Evolutionary conservation across 2,888 invertebrate species (phyloP), one percentile per base, ranked within the genome.

Genomic region (Stegophylla sp.): DNA sequence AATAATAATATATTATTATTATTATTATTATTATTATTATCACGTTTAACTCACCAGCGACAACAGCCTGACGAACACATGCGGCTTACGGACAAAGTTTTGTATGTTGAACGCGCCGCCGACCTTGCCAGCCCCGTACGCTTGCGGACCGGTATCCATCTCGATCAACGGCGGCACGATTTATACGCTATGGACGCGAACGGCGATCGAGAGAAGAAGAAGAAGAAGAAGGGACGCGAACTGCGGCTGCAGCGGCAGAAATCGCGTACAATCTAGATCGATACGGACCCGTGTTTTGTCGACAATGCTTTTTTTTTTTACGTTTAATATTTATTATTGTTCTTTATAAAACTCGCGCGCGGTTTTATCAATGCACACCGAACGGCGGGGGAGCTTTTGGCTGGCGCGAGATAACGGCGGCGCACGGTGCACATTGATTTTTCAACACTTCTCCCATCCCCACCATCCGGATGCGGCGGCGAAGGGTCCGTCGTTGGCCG

Each of bases 101-200:
- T 83, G 83, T 4, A 82, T 13, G 61, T 83, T 82, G 41, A 83
- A 82, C 20, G 71, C 64, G 26, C 83, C 82, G 41, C 82, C 76
- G 26, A 81, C 82, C 59, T 82, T 82, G 20, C 83, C 83, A 20
- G 82, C 81, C 26, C 83, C 83, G 59, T 82, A 83, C 12, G 83
- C 83, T 82, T 83, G 83, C 48, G 83, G 83, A n/a, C 83, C 83
- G 20, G 83, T 34, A 72, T 83, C 83, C 83, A 83, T 83, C 4
- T 77, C 45, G 12, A 67, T n/a, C 13, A 3, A 23, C 23, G 23
- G 56, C 56, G 23, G n/a, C 56, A 12, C 56, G 12, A 20, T 12
- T 59, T 10, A 34, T 5, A 34, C 34, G 56, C 13, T 26, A 9
- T 0, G n/a, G n/a, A 51, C 15, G 17, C 4, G 15, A 20, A 23